These are phyloP conservation scores for Copidosoma floridanum DNA, from an alignment of 1,140 invertebrate genomes.

Conservation along the genomic window DNA sequence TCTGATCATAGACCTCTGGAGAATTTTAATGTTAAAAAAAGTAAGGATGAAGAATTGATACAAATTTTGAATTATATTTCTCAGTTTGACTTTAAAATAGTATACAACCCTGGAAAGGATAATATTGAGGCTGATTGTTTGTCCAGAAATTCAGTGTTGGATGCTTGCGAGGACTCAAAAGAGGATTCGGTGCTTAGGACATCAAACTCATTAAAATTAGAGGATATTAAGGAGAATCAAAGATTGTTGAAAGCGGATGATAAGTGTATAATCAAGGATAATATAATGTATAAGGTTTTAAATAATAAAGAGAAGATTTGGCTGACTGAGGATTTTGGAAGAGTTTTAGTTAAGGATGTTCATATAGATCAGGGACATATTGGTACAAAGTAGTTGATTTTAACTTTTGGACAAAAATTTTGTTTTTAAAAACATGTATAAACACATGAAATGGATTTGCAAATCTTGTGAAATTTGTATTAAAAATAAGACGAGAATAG, in stretches of 20 bases:
- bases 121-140: conserved; percentile 26
- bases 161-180: not conserved
- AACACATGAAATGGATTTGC: conserved; percentile 22
- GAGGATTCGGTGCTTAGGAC: too few relatives aligned
- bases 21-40: conserved; percentile 26
- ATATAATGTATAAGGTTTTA: conserved; percentile 18
- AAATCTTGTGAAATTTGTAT: conserved; percentile 23
- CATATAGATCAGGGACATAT: too few relatives aligned
- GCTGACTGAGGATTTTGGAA: not conserved
- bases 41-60: conserved; percentile 11
- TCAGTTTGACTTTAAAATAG: not conserved
- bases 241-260: too few relatives aligned
- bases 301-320: conserved; percentile 7
- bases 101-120: conserved; percentile 23
- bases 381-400: too few relatives aligned
- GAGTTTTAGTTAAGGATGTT: conserved; percentile 21
- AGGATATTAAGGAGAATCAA: too few relatives aligned
- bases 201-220: too few relatives aligned
- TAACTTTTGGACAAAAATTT: too few relatives aligned
- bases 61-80: not conserved
- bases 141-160: conserved; percentile 21
- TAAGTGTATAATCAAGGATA: conserved; percentile 27
- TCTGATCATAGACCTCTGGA: conserved; percentile 26
- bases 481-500: conserved; percentile 30
- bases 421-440: too few relatives aligned